These are phyloP conservation scores for Triplophysa rosa DNA, from an alignment of 2,113 vertebrate genomes.

Conservation along the genomic window DNA sequence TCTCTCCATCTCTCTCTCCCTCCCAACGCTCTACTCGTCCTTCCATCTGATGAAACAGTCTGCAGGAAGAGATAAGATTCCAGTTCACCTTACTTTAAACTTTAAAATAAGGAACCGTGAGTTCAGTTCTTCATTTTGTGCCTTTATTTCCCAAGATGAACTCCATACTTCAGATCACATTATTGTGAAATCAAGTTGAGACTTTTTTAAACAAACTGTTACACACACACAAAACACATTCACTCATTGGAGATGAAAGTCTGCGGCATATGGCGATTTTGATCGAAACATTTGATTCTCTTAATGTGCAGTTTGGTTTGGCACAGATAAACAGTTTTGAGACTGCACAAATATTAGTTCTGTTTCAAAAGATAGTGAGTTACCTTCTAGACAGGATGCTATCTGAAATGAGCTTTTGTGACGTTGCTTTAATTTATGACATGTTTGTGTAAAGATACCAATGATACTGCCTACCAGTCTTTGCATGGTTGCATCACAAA, in stretches of 20 bases:
- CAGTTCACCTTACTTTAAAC: constrained; percentile 11
- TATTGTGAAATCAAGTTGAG: constrained; percentile 29
- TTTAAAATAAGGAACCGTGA: not conserved
- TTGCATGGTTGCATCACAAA: not conserved
- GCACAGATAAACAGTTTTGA: not conserved
- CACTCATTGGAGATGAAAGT: not conserved
- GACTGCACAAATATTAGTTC: not conserved
- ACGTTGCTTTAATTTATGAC: not conserved
- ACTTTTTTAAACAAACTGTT: constrained; percentile 2
- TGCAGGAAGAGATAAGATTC: constrained; percentile 29
- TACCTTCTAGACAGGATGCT: not conserved
- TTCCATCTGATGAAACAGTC: constrained; percentile 39
- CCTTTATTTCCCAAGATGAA: constrained; percentile 49
- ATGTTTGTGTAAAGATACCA: not conserved
- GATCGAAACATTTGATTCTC: not conserved
- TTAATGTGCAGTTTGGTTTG: constrained; percentile 26
- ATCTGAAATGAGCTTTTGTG: too few species aligned
- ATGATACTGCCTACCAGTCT: not conserved
- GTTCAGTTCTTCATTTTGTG: constrained; percentile 24
- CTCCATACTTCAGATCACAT: constrained; percentile 39
- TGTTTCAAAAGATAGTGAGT: not conserved
- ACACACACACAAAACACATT: constrained; percentile 26
- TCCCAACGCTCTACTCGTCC: not conserved
- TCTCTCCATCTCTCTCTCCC: not conserved
- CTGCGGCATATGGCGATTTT: constrained; percentile 3